Evolutionary conservation across 2,888 invertebrate genomes (phyloP), one percentile per base, ranked within the genome.

Genomic region (Choreutis nemorana): DNA sequence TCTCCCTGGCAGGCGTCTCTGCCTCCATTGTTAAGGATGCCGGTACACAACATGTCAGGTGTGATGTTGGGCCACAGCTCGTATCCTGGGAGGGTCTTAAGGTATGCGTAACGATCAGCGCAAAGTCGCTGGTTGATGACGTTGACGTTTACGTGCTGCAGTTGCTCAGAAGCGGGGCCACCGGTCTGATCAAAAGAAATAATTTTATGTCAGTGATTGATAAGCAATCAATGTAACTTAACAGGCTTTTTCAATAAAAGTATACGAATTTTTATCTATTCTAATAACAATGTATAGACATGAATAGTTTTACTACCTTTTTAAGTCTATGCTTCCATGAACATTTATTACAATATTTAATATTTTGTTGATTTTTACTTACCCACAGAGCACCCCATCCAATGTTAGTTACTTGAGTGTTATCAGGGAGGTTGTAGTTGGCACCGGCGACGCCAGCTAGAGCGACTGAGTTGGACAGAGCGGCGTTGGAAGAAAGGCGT

Each of bases 1-100:
- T 82, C 81, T n/a, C 78, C 81, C 50, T 75, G 64, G 44, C 73
- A 73, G 4, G 64, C 51, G 39, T 66, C 70, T 35, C 50, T 50
- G 13, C 57, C 61, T 2, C 62, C 59, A 2, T 45, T 35, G 31
- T 51, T 41, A 14, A 48, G 38, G 18, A 51, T 41, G 14, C 66
- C 68, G 9, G 59, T 49, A 40, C 68, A 67, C 14, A 66, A 4
- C 62, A 67, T 65, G 4, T 43, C 42, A 16, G 34, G 34, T 2
- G 56, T 59, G n/a, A 64, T 32, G 27, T 44, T 43, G 5, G 55
- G 54, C 45, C 44, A 51, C 13, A 23, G 5, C 1, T 30, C 16
- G 29, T 27, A 44, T 3, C 41, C 47, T 1, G 49, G 50, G 15
- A 20, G 42, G 3, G 39, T 27, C 33, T 44, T 45, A 26, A 57